Evolutionary conservation across 1,140 invertebrate genomes (phyloP), one percentile per base, ranked within the genome.

Genomic region (Hesperophylax magnus): DNA sequence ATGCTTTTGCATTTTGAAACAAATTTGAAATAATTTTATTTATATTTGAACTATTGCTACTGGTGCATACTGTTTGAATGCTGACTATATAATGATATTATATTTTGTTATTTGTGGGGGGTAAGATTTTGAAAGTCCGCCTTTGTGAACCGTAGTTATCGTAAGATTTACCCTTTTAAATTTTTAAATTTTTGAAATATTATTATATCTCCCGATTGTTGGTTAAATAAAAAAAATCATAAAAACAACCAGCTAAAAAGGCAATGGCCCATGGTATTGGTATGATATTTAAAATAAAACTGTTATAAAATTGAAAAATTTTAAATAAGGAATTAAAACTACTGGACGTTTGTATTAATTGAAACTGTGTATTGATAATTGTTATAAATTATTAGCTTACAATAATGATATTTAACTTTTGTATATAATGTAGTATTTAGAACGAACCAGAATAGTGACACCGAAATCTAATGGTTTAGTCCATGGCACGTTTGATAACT

Each of bases 1-100:
- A 67, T 67, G 63, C 22, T 27, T 47, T 47, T 67, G 63, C 63
- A 67, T 67, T 67, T 67, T 67, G 63, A 67, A 67, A 67, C 24
- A 67, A 27, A 27, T 67, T 31, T 31, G 17, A 67, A 67, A 17
- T 31, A 31, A 22, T 67, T 67, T 67, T 67, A 67, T 31, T 22
- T 31, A 67, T 67, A 14, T 67, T 61, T 61, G 24, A n/a, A 61
- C 24, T 61, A 22, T 20, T 47, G 39, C 18, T 24, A 61, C 58
- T 61, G 18, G 24, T 61, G 18, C 24, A 22, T 61, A 61, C 18
- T 24, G 27, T 67, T 67, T 67, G 22, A 27, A n/a, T 67, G 24
- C n/a, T 67, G 22, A 67, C 24, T 65, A 27, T 31, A 3, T 18
- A 15, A 27, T 31, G 6, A 31, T n/a, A 31, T 27, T 63, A 27